Base-by-base conservation (phyloP, 2,113 vertebrate genomes). In the Mesitornis unicolor region DNA sequence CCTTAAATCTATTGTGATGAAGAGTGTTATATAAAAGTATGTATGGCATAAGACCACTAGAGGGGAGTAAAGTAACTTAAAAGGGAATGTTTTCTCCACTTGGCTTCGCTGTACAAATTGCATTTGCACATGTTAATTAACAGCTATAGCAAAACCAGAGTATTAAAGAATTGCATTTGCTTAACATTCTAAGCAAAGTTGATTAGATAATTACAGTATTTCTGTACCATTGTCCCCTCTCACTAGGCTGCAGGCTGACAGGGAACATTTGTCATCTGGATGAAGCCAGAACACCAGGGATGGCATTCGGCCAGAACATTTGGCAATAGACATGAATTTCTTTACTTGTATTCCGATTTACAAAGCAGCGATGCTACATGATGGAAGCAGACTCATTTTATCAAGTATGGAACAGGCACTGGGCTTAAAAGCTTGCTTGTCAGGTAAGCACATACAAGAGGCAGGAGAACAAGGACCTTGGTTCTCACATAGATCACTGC, bases 51-150 rank as follows among this genome's bases (percentile, higher is more conserved):
- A 97, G 93, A 94, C 98, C 98, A 97, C 97, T 98, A 98, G 98
- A 96, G 96, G 98, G 98, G 93, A 98, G 98, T 97, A 98, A 97
- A 98, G 95, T 53, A 89, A 94, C 95, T 97, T 92, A 94, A 87
- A 96, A 89, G 80, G 73, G 63, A 94, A 64, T 9, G 42, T 61
- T 90, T 67, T 85, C 87, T 83, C 57, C 22, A 15, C 64, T 81
- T 38, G 43, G 79, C 38, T 96, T 81, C 75, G 48, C 75, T 84
- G 73, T 73, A 91, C 79, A 96, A 95, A 95, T 93, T 93, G 54
- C 43, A 51, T 95, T 96, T 94, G 75, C 53, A 97, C 87, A 85
- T 93, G 74, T 85, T 95, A 91, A 91, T 95, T 96, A 94, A 97
- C 70, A 43, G 89, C 91, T 94, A 91, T 79, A 93, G 83, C 90